phyloP scores from a whole-genome alignment of 1,140 invertebrate species.

The Daktulosphaira vitifoliae region DNA sequence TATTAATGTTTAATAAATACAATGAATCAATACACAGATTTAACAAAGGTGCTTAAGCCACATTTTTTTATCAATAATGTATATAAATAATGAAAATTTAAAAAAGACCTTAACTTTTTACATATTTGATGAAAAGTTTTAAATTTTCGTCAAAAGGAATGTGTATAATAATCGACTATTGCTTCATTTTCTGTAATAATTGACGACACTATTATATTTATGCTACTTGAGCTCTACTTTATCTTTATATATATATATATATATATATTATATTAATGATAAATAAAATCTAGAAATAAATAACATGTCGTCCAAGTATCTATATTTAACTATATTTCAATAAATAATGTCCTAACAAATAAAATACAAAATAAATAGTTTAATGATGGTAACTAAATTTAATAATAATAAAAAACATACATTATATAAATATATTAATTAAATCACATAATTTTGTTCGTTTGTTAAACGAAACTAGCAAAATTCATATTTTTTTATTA shows the following conservation, averaged over 20 bases:
- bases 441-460: slow-evolving; percentile 22
- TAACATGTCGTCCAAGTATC: slow-evolving; percentile 25
- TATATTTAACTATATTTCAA: slow-evolving; percentile 14
- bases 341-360: slow-evolving; percentile 27
- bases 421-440: neutral
- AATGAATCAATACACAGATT: slow-evolving; percentile 1
- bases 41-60: slow-evolving; percentile 13
- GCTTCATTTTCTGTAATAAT: slow-evolving; percentile 7
- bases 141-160: slow-evolving; percentile 12
- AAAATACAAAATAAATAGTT: slow-evolving; percentile 4
- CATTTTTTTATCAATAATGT: neutral
- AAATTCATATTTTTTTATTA: neutral
- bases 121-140: neutral
- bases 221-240: slow-evolving; percentile 18
- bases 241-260: neutral
- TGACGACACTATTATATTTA: slow-evolving; percentile 21
- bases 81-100: neutral
- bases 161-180: neutral
- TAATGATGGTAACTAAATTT: slow-evolving; percentile 27
- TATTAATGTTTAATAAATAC: slow-evolving; percentile 15
- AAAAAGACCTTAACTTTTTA: slow-evolving; percentile 2
- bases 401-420: slow-evolving; percentile 2
- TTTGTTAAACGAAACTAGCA: neutral
- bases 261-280: neutral
- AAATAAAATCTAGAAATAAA: slow-evolving; percentile 31